Evolutionary conservation across 2,113 vertebrate species (phyloP), one percentile per base, ranked within the genome.

Genomic region (Himantopus leucocephalus): DNA sequence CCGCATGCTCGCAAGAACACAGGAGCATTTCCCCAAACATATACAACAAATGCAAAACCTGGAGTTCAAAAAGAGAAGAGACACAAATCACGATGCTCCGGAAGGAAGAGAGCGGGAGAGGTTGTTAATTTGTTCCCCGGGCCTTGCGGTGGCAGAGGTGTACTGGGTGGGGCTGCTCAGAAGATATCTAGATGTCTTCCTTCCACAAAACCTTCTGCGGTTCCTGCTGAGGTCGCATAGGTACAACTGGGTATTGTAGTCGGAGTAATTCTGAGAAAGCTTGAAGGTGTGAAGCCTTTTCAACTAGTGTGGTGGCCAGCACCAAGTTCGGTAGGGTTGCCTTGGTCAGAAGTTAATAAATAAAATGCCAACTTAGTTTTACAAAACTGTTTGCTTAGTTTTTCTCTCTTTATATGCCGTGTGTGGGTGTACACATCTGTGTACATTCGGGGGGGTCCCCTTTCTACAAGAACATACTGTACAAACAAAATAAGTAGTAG

Each of bases 401-500:
- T 93, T 85, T 91, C 26, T 53, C 47, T 85, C 48, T 58, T 67
- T 92, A 19, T 63, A 12, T 45, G 37, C 63, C 76, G 29, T 50
- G 12, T 67, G 62, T 70, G 77, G 80, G 37, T 75, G 45, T 75
- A 45, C 1, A 1, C 37, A 39, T 87, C 76, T 43, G 13, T 48
- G 26, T 68, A 6, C 22, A 16, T 82, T 89, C 73, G 20, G 21
- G 58, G 52, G 56, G 66, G 27, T 85, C 55, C 34, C 70, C 58
- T 47, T 89, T 96, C 91, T 67, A 41, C 62, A 53, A 73, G 62
- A 43, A 15, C 41, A 20, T 59, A 29, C 58, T 73, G 27, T 27
- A 63, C 86, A 90, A 91, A 70, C 24, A 68, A 75, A 93, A 26
- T 35, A 85, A 90, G 20, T 74, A 84, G 53, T 82, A 72, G 66